phyloP scores from a whole-genome alignment of 1,140 invertebrate species.

The Aradophagus sp. region DNA sequence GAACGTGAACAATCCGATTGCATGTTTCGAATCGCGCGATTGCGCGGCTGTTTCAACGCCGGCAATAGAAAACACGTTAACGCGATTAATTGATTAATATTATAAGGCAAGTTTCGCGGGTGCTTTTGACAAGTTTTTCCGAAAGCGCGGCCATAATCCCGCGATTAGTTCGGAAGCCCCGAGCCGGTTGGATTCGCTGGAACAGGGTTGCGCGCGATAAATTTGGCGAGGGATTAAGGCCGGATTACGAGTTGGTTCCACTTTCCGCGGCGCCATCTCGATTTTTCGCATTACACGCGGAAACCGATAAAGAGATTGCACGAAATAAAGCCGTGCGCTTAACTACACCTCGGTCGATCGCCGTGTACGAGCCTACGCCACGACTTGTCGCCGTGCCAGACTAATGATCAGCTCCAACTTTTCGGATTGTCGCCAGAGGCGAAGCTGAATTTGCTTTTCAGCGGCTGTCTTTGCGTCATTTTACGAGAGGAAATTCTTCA shows the following conservation, averaged over 20 bases:
- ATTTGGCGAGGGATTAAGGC: slow-evolving; percentile 53
- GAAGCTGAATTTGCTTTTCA: too few species aligned
- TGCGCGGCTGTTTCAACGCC: too few species aligned
- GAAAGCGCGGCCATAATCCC: slow-evolving; percentile 19
- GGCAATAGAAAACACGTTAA: too few species aligned
- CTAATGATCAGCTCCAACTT: too few species aligned
- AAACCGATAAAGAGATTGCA: slow-evolving; percentile 53
- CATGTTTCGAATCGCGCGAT: too few species aligned
- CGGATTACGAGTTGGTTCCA: slow-evolving; percentile 56
- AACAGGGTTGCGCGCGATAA: slow-evolving; percentile 53
- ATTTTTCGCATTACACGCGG: slow-evolving; percentile 37
- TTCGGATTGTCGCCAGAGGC: too few species aligned
- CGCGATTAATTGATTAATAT: too few species aligned
- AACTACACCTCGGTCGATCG: slow-evolving; percentile 24
- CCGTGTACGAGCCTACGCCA: too few species aligned
- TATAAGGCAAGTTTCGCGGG: slow-evolving; percentile 14
- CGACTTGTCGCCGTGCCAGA: too few species aligned
- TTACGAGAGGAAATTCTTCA: too few species aligned
- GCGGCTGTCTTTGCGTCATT: too few species aligned
- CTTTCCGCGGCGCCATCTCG: slow-evolving; percentile 53
- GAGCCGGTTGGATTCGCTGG: slow-evolving; percentile 28
- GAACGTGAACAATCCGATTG: too few species aligned
- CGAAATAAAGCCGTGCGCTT: slow-evolving; percentile 40
- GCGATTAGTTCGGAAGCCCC: slow-evolving; percentile 50
- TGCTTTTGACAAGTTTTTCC: slow-evolving; percentile 30